Evolutionary conservation across 2,113 vertebrate genomes (phyloP), one percentile per base, ranked within the genome.

Genomic region (Callospermophilus lateralis): DNA sequence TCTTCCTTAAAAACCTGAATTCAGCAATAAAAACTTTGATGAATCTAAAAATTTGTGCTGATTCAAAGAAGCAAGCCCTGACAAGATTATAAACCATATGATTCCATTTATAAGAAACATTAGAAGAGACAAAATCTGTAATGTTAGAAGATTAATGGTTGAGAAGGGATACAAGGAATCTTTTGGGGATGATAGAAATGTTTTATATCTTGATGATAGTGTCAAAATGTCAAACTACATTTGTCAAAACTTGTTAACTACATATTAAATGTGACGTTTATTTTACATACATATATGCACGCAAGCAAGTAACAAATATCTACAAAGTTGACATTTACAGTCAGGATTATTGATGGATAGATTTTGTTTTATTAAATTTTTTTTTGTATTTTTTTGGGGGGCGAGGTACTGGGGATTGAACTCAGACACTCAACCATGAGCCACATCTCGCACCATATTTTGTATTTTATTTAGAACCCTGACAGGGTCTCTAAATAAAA

Each of bases 261-360:
- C 15, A 16, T 53, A 16, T 53, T 53, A 53, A 53, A 53, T 53
- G 51, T 53, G 51, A 53, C 15, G 51, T 96, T 95, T 89, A 61
- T 86, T 96, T 93, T 96, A 97, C 42, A 93, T 68, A 93, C 3
- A 93, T 65, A 93, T 8, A 92, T 17, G 42, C 6, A 16, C 55
- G 95, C 22, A 93, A 15, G 12, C 37, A 94, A 93, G n/a, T 83
- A 94, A 87, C 58, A 93, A 85, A 28, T 37, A 32, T 81, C 39
- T 85, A 87, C 13, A 87, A 8, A 73, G 55, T 78, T 81, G 37
- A 78, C 61, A 96, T 95, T 95, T 97, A 22, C 32, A 53, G 13
- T 61, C 68, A 92, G 34, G 30, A 32, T 24, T 88, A 91, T 0
- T 74, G 34, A 48, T 22, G 22, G 20, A 68, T 79, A 42, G 45